phyloP scores from a whole-genome alignment of 2,113 vertebrate species.

The Tretioscincus oriximinensis region DNA sequence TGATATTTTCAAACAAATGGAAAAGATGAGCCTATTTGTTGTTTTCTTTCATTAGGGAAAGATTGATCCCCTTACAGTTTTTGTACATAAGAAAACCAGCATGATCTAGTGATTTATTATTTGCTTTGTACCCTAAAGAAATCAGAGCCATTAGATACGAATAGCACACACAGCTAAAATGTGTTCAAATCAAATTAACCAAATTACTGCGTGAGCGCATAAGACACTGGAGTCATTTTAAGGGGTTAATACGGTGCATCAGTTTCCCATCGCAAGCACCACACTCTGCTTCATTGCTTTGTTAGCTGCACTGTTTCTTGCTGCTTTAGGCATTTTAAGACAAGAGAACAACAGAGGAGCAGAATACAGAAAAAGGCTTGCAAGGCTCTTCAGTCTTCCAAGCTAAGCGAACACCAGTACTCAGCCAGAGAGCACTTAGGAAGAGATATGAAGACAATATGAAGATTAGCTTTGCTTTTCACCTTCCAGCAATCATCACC shows the following conservation, averaged over 20 bases:
- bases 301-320: slow-evolving; percentile 47
- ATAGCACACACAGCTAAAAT: slow-evolving; percentile 20
- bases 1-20: not conserved
- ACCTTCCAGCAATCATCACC: slow-evolving; percentile 36
- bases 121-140: accelerated
- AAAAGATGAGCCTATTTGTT: not conserved
- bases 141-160: slow-evolving; percentile 30
- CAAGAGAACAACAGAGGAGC: slow-evolving; percentile 39
- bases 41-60: not conserved
- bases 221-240: slow-evolving; percentile 16
- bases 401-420: not conserved
- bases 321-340: slow-evolving; percentile 47
- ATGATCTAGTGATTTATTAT: slow-evolving; percentile 23
- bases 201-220: slow-evolving; percentile 30
- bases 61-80: slow-evolving; percentile 27
- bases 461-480: slow-evolving; percentile 34
- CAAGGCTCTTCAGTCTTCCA: too few relatives aligned
- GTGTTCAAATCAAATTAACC: slow-evolving; percentile 44
- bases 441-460: slow-evolving; percentile 33
- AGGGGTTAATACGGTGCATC: slow-evolving; percentile 43
- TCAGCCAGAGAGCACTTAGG: slow-evolving; percentile 19
- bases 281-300: slow-evolving; percentile 32
- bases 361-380: slow-evolving; percentile 23
- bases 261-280: slow-evolving; percentile 52
- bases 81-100: slow-evolving; percentile 34